phyloP scores from a whole-genome alignment of 2,113 vertebrate species.

The Oreochromis spilurus region DNA sequence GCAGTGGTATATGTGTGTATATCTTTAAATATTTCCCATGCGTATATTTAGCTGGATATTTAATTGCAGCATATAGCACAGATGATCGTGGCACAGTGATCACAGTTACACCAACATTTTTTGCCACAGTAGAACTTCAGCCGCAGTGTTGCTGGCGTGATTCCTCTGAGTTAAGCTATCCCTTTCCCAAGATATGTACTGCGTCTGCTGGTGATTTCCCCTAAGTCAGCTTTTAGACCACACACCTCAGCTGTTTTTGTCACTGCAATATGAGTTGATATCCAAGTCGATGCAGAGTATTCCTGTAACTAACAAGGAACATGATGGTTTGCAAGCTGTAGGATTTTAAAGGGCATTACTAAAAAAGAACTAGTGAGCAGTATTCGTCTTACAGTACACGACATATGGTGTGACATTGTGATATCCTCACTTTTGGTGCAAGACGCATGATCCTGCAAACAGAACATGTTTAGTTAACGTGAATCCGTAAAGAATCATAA shows the following conservation, averaged over 20 bases:
- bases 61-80: background rate
- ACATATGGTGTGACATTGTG: background rate
- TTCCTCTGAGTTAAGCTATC: background rate
- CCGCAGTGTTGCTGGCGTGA: background rate
- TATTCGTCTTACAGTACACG: background rate
- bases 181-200: background rate
- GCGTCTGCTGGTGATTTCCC: background rate
- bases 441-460: background rate
- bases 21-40: background rate
- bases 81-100: background rate
- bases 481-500: background rate
- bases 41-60: background rate
- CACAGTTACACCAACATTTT: background rate
- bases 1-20: background rate
- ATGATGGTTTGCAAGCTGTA: background rate
- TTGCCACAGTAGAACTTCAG: background rate
- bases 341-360: background rate
- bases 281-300: conserved; percentile 9
- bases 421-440: background rate
- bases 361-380: conserved; percentile 8
- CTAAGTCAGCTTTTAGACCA: conserved; percentile 11
- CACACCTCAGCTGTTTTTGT: conserved; percentile 26
- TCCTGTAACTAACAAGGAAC: conserved; percentile 27
- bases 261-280: conserved; percentile 29
- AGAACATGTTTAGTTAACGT: background rate